Base-by-base conservation (phyloP, 1,140 invertebrate genomes). In the Argopecten irradians region DNA sequence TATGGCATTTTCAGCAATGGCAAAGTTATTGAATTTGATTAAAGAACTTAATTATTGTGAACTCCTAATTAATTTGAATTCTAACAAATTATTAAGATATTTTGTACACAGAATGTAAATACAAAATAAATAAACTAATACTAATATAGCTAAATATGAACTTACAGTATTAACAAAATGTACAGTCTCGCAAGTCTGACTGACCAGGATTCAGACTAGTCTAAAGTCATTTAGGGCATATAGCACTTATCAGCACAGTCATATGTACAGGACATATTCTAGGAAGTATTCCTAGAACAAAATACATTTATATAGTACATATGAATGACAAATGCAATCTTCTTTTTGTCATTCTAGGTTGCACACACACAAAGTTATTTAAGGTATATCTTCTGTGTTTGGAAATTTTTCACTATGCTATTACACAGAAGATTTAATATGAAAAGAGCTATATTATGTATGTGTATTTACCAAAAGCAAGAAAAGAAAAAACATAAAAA, bases 121-220 rank as follows among this genome's bases (percentile, higher is more conserved):
- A 71, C n/a, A 71, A 71, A 71, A 71, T 71, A 71, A 71, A 71
- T 71, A 71, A 3, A 22, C 16, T 28, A 71, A 28, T 71, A 71
- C 55, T 71, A 71, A 71, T 71, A 71, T 16, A 71, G 22, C 55
- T 71, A 71, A 46, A 46, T 11, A 71, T 71, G 22, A 71, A 71
- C 2, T 71, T 71, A 71, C 55, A 71, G 55, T 71, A 71, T 71
- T 71, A 71, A 71, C 55, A 71, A 71, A 71, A 71, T 71, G 55
- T 71, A 71, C 55, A 71, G n/a, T 28, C 7, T 71, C n/a, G 8
- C 55, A 71, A n/a, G 55, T 71, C 55, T n/a, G 16, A 71, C 16
- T 28, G n/a, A 71, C 55, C 55, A 71, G 55, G 55, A 28, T 71
- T 28, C 5, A 71, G n/a, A 71, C 55, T 71, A 3, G 55, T 71